phyloP scores from a whole-genome alignment of 2,113 vertebrate species.

The Girardinichthys multiradiatus region DNA sequence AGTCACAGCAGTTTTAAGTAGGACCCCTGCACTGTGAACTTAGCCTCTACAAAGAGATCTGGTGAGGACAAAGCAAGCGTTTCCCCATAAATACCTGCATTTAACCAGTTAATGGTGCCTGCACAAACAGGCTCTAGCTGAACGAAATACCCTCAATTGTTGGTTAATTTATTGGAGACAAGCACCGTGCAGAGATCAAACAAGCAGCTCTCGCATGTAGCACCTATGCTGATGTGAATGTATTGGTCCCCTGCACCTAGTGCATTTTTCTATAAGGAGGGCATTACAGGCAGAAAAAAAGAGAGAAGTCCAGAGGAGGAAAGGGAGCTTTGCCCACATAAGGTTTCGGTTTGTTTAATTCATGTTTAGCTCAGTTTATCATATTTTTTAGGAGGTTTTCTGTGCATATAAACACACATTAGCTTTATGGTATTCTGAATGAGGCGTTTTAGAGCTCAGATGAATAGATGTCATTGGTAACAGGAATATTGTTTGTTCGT shows the following conservation, averaged over 20 bases:
- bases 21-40: slow-evolving; percentile 67
- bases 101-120: slow-evolving; percentile 76
- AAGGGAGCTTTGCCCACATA: slow-evolving; percentile 62
- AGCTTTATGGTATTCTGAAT: slow-evolving; percentile 41
- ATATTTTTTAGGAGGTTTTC: slow-evolving; percentile 55
- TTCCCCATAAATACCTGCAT: slow-evolving; percentile 75
- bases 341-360: slow-evolving; percentile 73
- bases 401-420: slow-evolving; percentile 40
- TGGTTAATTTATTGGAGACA: slow-evolving; percentile 78
- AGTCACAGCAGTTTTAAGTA: slow-evolving; percentile 60
- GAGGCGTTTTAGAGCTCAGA: slow-evolving; percentile 13
- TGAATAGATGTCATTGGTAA: not conserved
- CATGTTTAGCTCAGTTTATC: slow-evolving; percentile 68
- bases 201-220: slow-evolving; percentile 59
- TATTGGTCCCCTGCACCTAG: slow-evolving; percentile 70
- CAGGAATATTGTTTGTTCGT: slow-evolving; percentile 20
- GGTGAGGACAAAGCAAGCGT: slow-evolving; percentile 64
- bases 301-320: slow-evolving; percentile 36
- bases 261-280: slow-evolving; percentile 69
- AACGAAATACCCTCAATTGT: slow-evolving; percentile 74
- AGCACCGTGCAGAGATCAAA: slow-evolving; percentile 78
- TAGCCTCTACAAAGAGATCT: slow-evolving; percentile 68
- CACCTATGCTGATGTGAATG: slow-evolving; percentile 79
- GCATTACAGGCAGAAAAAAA: slow-evolving; percentile 61
- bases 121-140: slow-evolving; percentile 72